phyloP scores from a whole-genome alignment of 1,140 invertebrate species.

The Bombus superbus region DNA sequence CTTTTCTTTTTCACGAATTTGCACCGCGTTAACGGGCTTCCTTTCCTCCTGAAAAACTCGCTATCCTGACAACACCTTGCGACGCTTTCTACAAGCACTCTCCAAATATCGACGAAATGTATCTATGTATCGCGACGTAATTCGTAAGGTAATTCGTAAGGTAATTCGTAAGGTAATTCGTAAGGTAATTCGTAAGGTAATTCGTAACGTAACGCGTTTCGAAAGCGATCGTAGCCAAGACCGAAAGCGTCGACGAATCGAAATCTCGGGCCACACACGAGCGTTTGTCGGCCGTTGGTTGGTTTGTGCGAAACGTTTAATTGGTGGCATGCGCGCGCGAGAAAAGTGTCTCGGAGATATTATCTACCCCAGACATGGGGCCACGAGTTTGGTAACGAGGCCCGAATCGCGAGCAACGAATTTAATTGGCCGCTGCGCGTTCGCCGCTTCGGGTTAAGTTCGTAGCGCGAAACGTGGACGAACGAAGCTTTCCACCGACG shows the following conservation, averaged over 20 bases:
- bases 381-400: constrained; percentile 21
- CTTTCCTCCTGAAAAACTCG: too few species aligned
- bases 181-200: too few species aligned
- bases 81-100: too few species aligned
- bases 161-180: too few species aligned
- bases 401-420: constrained; percentile 15
- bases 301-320: constrained; percentile 18
- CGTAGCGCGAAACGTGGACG: not conserved
- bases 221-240: not conserved
- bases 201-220: too few species aligned
- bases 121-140: too few species aligned
- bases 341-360: not conserved
- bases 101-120: not conserved
- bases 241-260: not conserved
- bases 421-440: constrained; percentile 26
- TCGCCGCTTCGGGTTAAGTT: not conserved
- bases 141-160: too few species aligned
- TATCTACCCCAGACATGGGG: constrained; percentile 35
- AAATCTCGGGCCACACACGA: not conserved
- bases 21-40: too few species aligned
- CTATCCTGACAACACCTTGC: too few species aligned
- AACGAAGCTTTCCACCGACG: not conserved
- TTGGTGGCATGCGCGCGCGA: not conserved
- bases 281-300: not conserved
- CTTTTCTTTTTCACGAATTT: too few species aligned